A percentile compares a stretch with the other conserved stretches of the same genome.
Conservation (phyloP, 1,140 invertebrate genomes). For the Daktulosphaira vitifoliae region DNA sequence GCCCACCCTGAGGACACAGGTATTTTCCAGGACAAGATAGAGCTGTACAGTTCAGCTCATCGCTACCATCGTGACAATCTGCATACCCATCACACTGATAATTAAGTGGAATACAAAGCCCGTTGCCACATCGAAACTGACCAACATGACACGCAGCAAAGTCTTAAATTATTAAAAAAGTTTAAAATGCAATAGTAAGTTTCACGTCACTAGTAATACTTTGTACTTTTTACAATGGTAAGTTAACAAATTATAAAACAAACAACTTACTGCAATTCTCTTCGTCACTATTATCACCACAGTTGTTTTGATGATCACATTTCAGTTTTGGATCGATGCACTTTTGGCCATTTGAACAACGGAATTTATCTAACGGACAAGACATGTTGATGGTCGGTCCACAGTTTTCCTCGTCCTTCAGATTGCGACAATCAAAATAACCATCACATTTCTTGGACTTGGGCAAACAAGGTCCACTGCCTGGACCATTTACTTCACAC, state of each 20-base stretch:
- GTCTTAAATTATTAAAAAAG: too few relatives aligned
- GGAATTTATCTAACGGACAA: constrained; percentile 79
- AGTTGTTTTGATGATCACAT: constrained; percentile 84
- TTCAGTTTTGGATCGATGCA: constrained; percentile 73
- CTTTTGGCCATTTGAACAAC: constrained; percentile 69
- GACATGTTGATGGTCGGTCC: constrained; percentile 49
- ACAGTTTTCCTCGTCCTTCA: constrained; percentile 75
- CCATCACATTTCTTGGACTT: constrained; percentile 83
- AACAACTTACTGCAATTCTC: constrained; percentile 64
- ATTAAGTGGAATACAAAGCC: constrained; percentile 77
- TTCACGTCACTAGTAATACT: too few relatives aligned
- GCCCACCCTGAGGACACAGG: constrained; percentile 68
- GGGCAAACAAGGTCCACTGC: constrained; percentile 58
- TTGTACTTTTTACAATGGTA: too few relatives aligned
- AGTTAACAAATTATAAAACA: too few relatives aligned
- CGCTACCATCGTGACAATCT: constrained; percentile 77
- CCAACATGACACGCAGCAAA: constrained; percentile 82
- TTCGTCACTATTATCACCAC: constrained; percentile 83
- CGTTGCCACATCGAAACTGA: constrained; percentile 88
- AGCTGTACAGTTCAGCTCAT: constrained; percentile 81
- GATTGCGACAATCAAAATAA: constrained; percentile 76
- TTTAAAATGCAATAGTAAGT: too few relatives aligned
- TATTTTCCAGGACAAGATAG: constrained; percentile 88
- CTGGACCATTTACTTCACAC: constrained; percentile 44
- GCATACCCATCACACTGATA: constrained; percentile 75